These are phyloP conservation scores for Brachyptera risi DNA, from an alignment of 2,888 invertebrate species.

Conservation along the genomic window DNA sequence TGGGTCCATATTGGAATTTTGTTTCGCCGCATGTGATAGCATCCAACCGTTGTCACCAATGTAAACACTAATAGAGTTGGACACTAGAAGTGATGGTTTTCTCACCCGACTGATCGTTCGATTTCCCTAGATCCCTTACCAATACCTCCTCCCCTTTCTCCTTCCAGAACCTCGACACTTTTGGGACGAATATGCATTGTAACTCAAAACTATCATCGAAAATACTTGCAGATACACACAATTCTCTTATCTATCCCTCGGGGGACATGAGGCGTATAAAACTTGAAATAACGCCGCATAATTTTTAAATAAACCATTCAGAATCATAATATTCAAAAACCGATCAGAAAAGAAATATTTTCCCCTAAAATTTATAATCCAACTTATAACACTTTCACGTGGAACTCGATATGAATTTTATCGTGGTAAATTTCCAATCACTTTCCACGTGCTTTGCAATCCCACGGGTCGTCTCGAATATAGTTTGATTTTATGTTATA, in stretches of 20 bases:
- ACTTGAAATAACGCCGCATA: too few species aligned
- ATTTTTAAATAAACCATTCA: too few species aligned
- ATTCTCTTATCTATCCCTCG: background rate
- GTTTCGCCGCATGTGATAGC: too few species aligned
- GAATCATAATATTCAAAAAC: conserved; percentile 3
- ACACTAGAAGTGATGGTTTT: conserved; percentile 59
- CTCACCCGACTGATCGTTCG: conserved; percentile 49
- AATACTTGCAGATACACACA: background rate
- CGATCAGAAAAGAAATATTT: too few species aligned
- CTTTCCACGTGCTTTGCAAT: conserved; percentile 12
- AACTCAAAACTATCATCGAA: background rate
- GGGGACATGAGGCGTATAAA: too few species aligned
- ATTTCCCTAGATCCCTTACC: conserved; percentile 36
- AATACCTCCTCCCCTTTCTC: background rate
- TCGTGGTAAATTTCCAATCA: conserved; percentile 22
- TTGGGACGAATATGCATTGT: too few species aligned
- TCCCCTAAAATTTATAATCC: conserved; percentile 4
- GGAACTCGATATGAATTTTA: conserved; percentile 25
- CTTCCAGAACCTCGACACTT: background rate
- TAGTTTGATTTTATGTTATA: too few species aligned
- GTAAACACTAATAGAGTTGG: conserved; percentile 49
- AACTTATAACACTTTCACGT: background rate
- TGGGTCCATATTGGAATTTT: too few species aligned
- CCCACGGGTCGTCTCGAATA: conserved; percentile 15
- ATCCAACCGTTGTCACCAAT: too few species aligned